Percentiles rank a stretch among this genome's conserved stretches.
phyloP scores from a whole-genome alignment of 1,140 invertebrate species.

The Glossosoma conforme region DNA sequence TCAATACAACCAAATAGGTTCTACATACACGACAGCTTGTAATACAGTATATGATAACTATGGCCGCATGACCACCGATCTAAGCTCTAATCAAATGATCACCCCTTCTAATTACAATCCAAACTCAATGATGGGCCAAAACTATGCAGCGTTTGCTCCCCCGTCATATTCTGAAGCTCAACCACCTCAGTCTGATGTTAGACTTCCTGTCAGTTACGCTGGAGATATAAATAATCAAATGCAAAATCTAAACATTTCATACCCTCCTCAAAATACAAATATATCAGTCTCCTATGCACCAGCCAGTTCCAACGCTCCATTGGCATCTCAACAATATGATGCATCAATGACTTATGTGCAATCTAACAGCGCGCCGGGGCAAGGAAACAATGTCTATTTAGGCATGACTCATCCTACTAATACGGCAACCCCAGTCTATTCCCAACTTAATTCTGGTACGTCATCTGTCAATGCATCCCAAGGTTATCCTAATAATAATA shows the following conservation, averaged over 20 bases:
- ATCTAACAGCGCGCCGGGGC: too few relatives aligned
- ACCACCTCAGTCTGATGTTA: constrained; percentile 7
- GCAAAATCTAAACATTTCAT: constrained; percentile 28
- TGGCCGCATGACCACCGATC: not conserved
- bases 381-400: too few relatives aligned
- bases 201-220: not conserved
- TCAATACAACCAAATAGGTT: constrained; percentile 5
- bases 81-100: constrained; percentile 3
- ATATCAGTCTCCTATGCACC: constrained; percentile 3
- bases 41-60: constrained; percentile 2
- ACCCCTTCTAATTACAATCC: constrained; percentile 6
- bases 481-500: too few relatives aligned
- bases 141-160: constrained; percentile 7
- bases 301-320: not conserved
- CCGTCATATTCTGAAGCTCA: constrained; percentile 12
- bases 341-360: not conserved
- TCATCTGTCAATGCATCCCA: too few relatives aligned
- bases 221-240: constrained; percentile 21
- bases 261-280: constrained; percentile 6
- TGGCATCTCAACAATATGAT: too few relatives aligned
- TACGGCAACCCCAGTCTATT: too few relatives aligned
- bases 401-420: too few relatives aligned
- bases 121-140: constrained; percentile 9
- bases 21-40: not conserved
- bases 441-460: too few relatives aligned